A percentile compares a stretch with the other conserved stretches of the same genome.
Evolutionary conservation across 2,797 vertebrate genomes (phyloP).

Genomic region (Sebastes umbrosus): DNA sequence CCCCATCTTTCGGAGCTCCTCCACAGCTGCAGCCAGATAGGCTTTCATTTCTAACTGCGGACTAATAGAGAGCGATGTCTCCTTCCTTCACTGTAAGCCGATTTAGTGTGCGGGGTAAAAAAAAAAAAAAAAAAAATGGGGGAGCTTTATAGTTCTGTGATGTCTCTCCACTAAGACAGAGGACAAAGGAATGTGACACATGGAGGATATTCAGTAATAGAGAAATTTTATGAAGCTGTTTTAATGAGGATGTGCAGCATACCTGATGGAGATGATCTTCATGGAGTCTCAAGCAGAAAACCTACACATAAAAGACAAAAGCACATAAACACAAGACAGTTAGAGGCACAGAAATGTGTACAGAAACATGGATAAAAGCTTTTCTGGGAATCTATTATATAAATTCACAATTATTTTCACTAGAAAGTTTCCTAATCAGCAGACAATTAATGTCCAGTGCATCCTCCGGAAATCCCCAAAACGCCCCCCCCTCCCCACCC

Average conservation of each 20-base stretch:
- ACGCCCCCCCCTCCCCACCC: not conserved
- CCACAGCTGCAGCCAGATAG: conserved; percentile 74
- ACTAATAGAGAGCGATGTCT: conserved; percentile 58
- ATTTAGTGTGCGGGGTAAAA: conserved; percentile 57
- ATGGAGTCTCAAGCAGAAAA: not conserved
- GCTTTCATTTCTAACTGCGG: conserved; percentile 64
- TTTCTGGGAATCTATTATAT: not conserved
- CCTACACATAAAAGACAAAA: conserved; percentile 38
- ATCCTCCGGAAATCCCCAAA: conserved; percentile 70
- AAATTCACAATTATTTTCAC: not conserved
- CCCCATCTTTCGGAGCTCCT: conserved; percentile 65
- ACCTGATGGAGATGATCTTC: conserved; percentile 49
- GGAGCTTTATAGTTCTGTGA: conserved; percentile 35
- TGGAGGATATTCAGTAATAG: not conserved
- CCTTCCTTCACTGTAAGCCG: conserved; percentile 65
- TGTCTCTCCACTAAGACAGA: not conserved
- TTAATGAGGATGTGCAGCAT: not conserved
- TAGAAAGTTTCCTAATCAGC: conserved; percentile 45
- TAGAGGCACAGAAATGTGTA: not conserved
- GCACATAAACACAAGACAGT: not conserved
- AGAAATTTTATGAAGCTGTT: conserved; percentile 18
- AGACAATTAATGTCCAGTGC: conserved; percentile 49
- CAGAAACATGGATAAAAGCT: not conserved
- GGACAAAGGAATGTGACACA: conserved; percentile 29
- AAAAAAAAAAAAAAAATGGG: conserved; percentile 20